Evolutionary conservation across 2,888 invertebrate species (phyloP), one percentile per base, ranked within the genome.

Genomic region (Epiblema foenella): DNA sequence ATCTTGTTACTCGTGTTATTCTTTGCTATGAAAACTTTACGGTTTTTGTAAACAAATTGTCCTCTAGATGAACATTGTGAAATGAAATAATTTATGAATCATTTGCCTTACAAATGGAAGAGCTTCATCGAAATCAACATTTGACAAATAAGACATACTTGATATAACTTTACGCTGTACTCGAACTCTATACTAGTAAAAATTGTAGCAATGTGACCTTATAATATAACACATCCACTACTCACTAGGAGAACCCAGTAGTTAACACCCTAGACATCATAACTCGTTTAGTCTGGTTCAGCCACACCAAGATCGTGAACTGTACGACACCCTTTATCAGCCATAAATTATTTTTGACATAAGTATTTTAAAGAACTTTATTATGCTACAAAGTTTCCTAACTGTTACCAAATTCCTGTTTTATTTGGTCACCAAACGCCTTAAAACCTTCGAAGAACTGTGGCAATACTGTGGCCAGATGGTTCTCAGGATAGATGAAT

Each of bases 401-500:
- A 37, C 39, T 17, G n/a, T 42, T 24, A 58, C 72, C 58, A 42
- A 90, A 93, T 73, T 93, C 92, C 2, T 77, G 77, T 72, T 73
- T 84, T 33, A 93, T 91, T 63, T 87, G 84, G 1, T 66, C 37
- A 1, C 78, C 89, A 68, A 92, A 90, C 8, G 74, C 80, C 75
- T 76, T 86, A 72, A 93, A 93, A 0, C 93, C 93, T 79, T 87
- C 87, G 60, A 88, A 93, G 69, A 88, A 88, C 67, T 88, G 85
- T 37, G 93, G 91, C 54, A 93, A 64, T 0, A 83, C 83, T 12
- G 29, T 75, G 0, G 75, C 78, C 0, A 94, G 78, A 0, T 83
- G 78, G 1, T 74, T 46, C 73, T 89, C 95, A 0, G 97, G 97
- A 75, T 96, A 93, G 0, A 95, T 81, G 82, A 98, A 98, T 11